Evolutionary conservation across 2,113 vertebrate species (phyloP).

Genomic region (Xenus cinereus): DNA sequence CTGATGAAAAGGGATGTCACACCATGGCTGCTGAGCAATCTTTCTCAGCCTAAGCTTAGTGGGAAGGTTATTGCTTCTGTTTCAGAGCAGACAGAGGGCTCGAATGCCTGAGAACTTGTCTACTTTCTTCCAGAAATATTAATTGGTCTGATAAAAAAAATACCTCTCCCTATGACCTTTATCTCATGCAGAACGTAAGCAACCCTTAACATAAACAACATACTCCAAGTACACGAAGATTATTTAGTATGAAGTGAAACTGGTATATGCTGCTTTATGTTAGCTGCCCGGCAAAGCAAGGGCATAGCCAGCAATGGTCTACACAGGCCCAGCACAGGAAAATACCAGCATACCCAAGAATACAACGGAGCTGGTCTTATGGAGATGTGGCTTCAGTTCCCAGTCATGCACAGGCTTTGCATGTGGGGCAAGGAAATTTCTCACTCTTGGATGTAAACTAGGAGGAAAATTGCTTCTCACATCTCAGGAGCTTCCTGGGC

Average conservation of each 20-base stretch:
- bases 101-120: neutral
- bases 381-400: neutral
- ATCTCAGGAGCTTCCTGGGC: neutral
- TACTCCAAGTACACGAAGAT: neutral
- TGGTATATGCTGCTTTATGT: neutral
- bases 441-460: neutral
- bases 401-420: neutral
- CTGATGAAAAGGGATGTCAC: neutral
- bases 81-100: neutral
- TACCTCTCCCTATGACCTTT: neutral
- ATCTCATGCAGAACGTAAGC: neutral
- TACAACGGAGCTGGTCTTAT: neutral
- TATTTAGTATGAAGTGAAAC: neutral
- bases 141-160: neutral
- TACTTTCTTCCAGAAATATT: neutral
- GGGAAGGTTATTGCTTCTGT: neutral
- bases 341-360: neutral
- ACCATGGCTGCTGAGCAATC: neutral
- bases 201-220: neutral
- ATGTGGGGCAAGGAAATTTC: neutral
- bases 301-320: neutral
- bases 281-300: neutral
- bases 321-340: neutral
- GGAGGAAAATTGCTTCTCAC: neutral
- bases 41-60: neutral